Conservation (phyloP, 2,888 invertebrate species). For the Nesidiocoris tenuis region DNA sequence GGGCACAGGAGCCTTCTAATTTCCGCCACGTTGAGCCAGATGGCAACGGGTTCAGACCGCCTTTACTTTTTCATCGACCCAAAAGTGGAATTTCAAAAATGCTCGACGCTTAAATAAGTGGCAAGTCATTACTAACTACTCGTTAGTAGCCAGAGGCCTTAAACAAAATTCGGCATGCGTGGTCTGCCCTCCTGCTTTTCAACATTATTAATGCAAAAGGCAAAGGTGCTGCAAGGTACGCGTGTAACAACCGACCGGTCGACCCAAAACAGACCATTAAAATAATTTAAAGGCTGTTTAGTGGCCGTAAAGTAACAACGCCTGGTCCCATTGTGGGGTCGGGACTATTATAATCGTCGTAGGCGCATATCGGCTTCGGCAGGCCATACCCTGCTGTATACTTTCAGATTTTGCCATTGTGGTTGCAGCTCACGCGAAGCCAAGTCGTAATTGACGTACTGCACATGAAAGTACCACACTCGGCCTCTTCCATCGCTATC, state of each 20-base stretch:
- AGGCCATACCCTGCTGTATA: not conserved
- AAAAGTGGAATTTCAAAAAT: too few relatives aligned
- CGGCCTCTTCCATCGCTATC: not conserved
- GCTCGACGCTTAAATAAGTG: too few relatives aligned
- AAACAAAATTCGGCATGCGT: not conserved
- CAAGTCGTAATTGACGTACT: constrained; percentile 37
- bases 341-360: not conserved
- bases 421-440: constrained; percentile 38
- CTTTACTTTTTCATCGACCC: too few relatives aligned
- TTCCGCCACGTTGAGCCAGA: too few relatives aligned
- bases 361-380: not conserved
- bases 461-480: constrained; percentile 4
- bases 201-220: not conserved
- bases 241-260: constrained; percentile 9
- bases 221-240: not conserved
- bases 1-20: too few relatives aligned
- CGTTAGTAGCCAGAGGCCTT: too few relatives aligned
- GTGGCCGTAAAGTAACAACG: constrained; percentile 10
- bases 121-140: too few relatives aligned
- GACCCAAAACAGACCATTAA: constrained; percentile 4
- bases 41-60: too few relatives aligned
- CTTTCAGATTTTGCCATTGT: not conserved
- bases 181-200: not conserved
- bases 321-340: not conserved
- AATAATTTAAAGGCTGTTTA: constrained; percentile 31